Evolutionary conservation across 1,140 invertebrate genomes (phyloP).

Genomic region (Aphaenogaster floridana): DNA sequence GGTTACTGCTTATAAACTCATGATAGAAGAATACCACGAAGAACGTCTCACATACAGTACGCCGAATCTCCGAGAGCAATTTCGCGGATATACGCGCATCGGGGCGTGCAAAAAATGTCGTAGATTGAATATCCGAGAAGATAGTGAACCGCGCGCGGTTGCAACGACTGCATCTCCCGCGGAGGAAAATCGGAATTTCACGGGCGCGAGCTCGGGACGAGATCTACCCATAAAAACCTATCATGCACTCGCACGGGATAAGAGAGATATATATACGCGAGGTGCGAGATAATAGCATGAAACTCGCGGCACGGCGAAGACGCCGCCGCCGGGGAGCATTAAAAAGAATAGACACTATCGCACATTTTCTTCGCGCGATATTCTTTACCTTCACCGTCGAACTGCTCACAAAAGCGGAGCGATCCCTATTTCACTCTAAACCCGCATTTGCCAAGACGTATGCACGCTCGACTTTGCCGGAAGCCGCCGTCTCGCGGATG

Average conservation of each 20-base stretch:
- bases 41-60: neutral
- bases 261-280: neutral
- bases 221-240: conserved; percentile 53
- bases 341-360: conserved; percentile 59
- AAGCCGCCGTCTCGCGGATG: conserved; percentile 69
- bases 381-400: neutral
- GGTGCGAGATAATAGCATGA: conserved; percentile 35
- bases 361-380: conserved; percentile 31
- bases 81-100: conserved; percentile 27
- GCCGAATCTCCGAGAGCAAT: conserved; percentile 22
- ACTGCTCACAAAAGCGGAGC: conserved; percentile 26
- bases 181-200: conserved; percentile 67
- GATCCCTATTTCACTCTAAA: conserved; percentile 52
- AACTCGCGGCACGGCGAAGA: neutral
- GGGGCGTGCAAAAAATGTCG: conserved; percentile 33
- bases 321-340: conserved; percentile 26
- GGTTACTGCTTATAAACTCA: neutral
- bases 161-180: conserved; percentile 34
- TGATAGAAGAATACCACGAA: conserved; percentile 15
- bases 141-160: conserved; percentile 36
- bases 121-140: conserved; percentile 53
- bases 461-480: conserved; percentile 49
- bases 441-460: conserved; percentile 52
- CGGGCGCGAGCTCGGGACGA: conserved; percentile 21
- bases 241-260: conserved; percentile 27